phyloP scores from a whole-genome alignment of 2,113 vertebrate genomes.

The Microtus oregoni region DNA sequence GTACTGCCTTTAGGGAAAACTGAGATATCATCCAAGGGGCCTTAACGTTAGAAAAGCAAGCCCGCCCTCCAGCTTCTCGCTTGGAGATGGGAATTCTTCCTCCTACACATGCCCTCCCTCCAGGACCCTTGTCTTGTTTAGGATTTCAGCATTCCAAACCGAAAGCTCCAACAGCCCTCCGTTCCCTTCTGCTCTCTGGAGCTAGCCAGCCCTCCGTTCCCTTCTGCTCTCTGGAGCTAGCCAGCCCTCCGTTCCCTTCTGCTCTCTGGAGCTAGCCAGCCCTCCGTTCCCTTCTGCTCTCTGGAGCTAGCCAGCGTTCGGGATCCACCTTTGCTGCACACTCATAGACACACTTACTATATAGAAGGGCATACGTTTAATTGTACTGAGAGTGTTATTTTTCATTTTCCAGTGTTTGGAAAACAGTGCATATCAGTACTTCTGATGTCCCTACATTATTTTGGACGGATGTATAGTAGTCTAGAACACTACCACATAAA shows the following conservation, averaged over 20 bases:
- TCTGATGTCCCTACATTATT: neutral
- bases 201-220: neutral
- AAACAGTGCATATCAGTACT: constrained; percentile 11
- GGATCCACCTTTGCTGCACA: neutral
- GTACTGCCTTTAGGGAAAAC: neutral
- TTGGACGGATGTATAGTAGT: constrained; percentile 18
- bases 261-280: neutral
- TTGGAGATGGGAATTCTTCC: neutral
- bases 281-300: neutral
- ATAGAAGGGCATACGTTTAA: neutral
- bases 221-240: neutral
- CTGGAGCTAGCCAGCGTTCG: neutral
- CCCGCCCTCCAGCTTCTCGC: neutral
- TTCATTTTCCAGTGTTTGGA: neutral
- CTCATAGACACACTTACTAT: neutral
- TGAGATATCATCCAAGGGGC: neutral
- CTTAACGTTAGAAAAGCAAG: neutral
- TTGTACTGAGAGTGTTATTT: neutral
- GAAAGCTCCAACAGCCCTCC: neutral
- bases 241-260: neutral
- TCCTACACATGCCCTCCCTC: neutral
- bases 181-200: neutral
- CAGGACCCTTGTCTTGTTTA: neutral
- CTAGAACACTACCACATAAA: neutral
- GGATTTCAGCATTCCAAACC: neutral